Conservation (phyloP, 2,888 invertebrate genomes). For the Drosophila imparisetae region DNA sequence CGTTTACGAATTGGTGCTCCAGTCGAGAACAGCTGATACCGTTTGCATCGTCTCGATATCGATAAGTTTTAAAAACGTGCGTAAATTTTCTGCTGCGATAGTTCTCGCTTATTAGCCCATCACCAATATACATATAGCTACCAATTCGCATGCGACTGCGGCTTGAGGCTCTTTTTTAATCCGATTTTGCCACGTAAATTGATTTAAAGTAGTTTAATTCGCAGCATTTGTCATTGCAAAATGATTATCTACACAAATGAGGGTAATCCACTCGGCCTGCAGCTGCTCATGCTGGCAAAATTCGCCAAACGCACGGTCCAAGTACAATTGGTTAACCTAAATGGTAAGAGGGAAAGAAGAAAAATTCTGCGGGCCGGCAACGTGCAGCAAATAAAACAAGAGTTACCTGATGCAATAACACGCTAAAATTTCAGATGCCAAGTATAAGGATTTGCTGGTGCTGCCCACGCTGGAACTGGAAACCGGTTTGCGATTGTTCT, state of each 20-base stretch:
- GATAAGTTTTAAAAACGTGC: not conserved
- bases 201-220: slow-evolving; percentile 26
- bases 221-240: slow-evolving; percentile 19
- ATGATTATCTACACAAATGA: slow-evolving; percentile 91
- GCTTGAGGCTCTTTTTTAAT: slow-evolving; percentile 32
- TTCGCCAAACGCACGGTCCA: slow-evolving; percentile 87
- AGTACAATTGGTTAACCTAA: slow-evolving; percentile 87
- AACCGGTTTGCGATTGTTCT: slow-evolving; percentile 88
- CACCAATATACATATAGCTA: slow-evolving; percentile 19
- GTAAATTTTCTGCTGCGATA: slow-evolving; percentile 1
- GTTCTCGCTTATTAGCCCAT: slow-evolving; percentile 5
- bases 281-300: slow-evolving; percentile 89
- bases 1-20: slow-evolving; percentile 16
- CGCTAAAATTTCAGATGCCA: slow-evolving; percentile 83
- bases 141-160: slow-evolving; percentile 49
- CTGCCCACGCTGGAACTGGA: slow-evolving; percentile 89
- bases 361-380: slow-evolving; percentile 34
- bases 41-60: slow-evolving; percentile 4
- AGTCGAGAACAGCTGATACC: slow-evolving; percentile 39
- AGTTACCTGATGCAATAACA: slow-evolving; percentile 62
- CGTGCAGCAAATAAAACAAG: slow-evolving; percentile 37
- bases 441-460: slow-evolving; percentile 86
- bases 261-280: slow-evolving; percentile 91
- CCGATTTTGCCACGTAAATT: slow-evolving; percentile 77
- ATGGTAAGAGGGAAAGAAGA: slow-evolving; percentile 85